Evolutionary conservation across 2,113 vertebrate species (phyloP).

Genomic region (Apodemus sylvaticus): DNA sequence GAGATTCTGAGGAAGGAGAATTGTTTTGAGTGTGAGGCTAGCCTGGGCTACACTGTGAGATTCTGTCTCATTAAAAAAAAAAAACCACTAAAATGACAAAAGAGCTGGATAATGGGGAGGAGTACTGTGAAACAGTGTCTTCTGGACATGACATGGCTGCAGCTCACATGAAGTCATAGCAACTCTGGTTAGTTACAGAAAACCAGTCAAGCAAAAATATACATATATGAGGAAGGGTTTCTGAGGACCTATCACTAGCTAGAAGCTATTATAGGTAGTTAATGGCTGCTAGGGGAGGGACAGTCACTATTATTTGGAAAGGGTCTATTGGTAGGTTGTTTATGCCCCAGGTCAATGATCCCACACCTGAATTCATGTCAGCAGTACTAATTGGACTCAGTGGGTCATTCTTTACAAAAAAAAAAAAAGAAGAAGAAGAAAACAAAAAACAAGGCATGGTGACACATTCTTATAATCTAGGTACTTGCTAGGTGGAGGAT

Average conservation of each 20-base stretch:
- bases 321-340: neutral
- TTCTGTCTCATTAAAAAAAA: neutral
- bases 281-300: neutral
- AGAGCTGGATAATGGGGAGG: no score
- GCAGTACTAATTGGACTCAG: neutral
- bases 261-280: no score
- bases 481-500: neutral
- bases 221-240: neutral
- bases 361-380: neutral
- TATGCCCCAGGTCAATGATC: neutral
- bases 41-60: neutral
- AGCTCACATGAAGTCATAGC: neutral
- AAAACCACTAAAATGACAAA: no score
- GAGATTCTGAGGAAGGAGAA: neutral
- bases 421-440: neutral
- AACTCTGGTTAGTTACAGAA: neutral
- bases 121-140: neutral
- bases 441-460: neutral
- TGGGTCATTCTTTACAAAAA: neutral
- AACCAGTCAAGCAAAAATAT: neutral
- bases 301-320: neutral
- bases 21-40: neutral
- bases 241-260: neutral
- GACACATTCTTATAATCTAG: neutral
- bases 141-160: neutral